These are phyloP conservation scores for Apodemia mormo DNA, from an alignment of 2,888 invertebrate species.

Conservation along the genomic window DNA sequence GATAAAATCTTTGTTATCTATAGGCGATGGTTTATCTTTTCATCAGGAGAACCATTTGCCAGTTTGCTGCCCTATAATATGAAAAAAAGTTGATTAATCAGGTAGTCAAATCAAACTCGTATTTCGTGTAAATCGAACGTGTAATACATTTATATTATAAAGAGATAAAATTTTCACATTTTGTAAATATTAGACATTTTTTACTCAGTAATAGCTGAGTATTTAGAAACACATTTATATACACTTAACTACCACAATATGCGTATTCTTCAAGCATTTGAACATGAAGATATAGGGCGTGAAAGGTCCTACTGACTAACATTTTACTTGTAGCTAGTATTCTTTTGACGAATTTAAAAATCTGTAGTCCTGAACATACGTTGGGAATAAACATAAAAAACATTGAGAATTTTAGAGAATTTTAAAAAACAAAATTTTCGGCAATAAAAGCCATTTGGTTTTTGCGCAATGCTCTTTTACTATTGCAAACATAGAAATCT, in stretches of 20 bases:
- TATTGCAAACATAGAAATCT: too few relatives aligned
- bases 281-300: not conserved
- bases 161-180: constrained; percentile 79
- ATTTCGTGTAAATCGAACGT: constrained; percentile 66
- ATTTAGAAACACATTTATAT: constrained; percentile 50
- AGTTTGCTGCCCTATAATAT: not conserved
- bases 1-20: not conserved
- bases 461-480: too few relatives aligned
- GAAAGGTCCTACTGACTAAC: too few relatives aligned
- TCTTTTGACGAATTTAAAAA: too few relatives aligned
- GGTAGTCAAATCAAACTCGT: constrained; percentile 43
- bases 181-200: constrained; percentile 75
- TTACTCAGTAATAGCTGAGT: constrained; percentile 59
- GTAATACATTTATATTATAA: constrained; percentile 79
- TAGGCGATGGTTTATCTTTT: not conserved
- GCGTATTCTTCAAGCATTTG: not conserved
- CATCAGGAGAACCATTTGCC: not conserved
- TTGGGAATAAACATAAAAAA: too few relatives aligned
- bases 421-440: too few relatives aligned
- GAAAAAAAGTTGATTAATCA: not conserved
- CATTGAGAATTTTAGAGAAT: too few relatives aligned
- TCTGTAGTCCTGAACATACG: too few relatives aligned
- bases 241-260: constrained; percentile 38
- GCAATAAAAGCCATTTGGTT: too few relatives aligned
- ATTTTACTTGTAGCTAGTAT: too few relatives aligned